A percentile compares a stretch with the other conserved stretches of the same genome.
These are phyloP conservation scores for Sinocyclocheilus anophthalmus DNA, from an alignment of 2,113 vertebrate genomes.

Conservation along the genomic window DNA sequence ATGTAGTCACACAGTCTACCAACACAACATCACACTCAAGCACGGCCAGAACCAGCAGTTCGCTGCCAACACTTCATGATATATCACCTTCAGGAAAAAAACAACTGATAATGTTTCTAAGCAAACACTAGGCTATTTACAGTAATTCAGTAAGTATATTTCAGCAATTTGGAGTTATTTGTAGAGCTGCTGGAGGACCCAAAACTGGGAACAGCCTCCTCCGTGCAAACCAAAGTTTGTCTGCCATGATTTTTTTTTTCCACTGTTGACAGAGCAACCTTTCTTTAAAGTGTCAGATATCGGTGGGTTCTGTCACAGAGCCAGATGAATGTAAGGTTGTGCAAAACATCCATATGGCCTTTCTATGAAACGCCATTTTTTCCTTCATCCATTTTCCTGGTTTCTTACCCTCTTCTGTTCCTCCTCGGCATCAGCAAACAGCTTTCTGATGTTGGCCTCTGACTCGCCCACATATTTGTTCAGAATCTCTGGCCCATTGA, in stretches of 20 bases:
- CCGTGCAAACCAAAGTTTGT: neutral
- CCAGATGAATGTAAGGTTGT: neutral
- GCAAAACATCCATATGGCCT: neutral
- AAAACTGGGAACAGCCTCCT: constrained; percentile 14
- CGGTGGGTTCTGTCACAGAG: neutral
- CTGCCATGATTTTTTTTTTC: neutral
- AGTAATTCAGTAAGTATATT: constrained; percentile 29
- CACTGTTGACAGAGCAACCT: neutral
- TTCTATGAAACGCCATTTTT: neutral
- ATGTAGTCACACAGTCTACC: constrained; percentile 46
- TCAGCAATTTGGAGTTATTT: constrained; percentile 25
- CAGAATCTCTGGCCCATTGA: constrained; percentile 96
- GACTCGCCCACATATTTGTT: constrained; percentile 98
- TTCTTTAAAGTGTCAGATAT: constrained; percentile 12
- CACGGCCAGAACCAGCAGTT: constrained; percentile 13
- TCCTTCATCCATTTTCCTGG: neutral
- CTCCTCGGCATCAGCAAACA: constrained; percentile 96
- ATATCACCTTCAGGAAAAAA: neutral
- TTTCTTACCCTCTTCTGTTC: constrained; percentile 90
- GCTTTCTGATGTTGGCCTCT: constrained; percentile 95
- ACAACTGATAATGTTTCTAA: constrained; percentile 9
- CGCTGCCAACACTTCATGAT: constrained; percentile 17
- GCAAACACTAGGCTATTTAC: constrained; percentile 5
- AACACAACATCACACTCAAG: constrained; percentile 7
- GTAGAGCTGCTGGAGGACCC: neutral